Conservation (phyloP, 1,140 invertebrate species). For the Drosophila neocordata region DNA sequence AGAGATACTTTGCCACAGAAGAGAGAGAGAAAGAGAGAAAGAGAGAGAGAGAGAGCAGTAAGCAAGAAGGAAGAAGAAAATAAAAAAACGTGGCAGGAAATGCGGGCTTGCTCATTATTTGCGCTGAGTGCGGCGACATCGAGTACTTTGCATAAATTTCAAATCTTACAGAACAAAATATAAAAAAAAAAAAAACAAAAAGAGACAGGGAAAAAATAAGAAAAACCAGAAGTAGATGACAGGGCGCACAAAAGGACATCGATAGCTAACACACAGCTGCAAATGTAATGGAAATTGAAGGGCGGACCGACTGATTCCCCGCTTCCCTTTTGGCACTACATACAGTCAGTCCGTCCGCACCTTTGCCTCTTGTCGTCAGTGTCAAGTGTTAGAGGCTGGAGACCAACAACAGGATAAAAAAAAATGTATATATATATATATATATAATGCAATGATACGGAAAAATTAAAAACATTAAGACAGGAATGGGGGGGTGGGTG, state of each 20-base stretch:
- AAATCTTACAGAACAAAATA: conserved; percentile 60
- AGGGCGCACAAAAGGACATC: conserved; percentile 77
- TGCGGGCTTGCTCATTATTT: conserved; percentile 81
- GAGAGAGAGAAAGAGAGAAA: conserved; percentile 35
- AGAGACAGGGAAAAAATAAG: neutral
- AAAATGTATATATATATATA: neutral
- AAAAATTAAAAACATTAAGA: conserved; percentile 79
- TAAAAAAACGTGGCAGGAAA: conserved; percentile 77
- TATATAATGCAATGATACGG: conserved; percentile 75
- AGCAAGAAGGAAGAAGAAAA: conserved; percentile 14
- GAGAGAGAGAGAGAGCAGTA: conserved; percentile 44
- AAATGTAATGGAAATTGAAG: conserved; percentile 81
- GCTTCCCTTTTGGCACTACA: conserved; percentile 16
- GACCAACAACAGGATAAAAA: conserved; percentile 38
- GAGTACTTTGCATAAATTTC: conserved; percentile 80
- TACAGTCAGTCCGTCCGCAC: conserved; percentile 28
- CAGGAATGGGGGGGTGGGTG: conserved; percentile 1
- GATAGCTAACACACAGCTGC: conserved; percentile 68
- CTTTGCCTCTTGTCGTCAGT: conserved; percentile 50
- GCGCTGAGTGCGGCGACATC: conserved; percentile 70
- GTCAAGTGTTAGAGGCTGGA: conserved; percentile 64
- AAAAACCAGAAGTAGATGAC: conserved; percentile 65
- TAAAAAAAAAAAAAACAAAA: conserved; percentile 7
- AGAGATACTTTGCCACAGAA: conserved; percentile 38
- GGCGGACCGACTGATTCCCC: conserved; percentile 33